A percentile compares a stretch with the other conserved stretches of the same genome.
Evolutionary conservation across 2,888 invertebrate genomes (phyloP).

Genomic region (Bombylius discolor): DNA sequence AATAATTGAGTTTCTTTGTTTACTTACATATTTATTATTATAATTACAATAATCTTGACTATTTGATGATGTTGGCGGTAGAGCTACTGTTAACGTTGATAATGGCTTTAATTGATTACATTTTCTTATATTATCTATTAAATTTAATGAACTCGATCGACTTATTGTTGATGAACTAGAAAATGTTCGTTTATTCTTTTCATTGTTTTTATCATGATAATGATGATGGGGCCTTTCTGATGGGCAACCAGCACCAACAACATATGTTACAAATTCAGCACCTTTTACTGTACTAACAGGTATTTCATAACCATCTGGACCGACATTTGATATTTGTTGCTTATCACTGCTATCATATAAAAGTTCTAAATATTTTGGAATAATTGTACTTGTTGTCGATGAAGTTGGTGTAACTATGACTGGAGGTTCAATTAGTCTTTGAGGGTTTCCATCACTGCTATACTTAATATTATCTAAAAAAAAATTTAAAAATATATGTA

Average conservation of each 20-base stretch:
- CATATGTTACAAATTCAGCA: conserved; percentile 1
- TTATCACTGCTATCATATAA: conserved; percentile 45
- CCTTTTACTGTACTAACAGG: conserved; percentile 10
- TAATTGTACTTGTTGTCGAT: conserved; percentile 10
- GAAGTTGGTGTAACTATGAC: conserved; percentile 15
- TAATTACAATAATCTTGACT: conserved; percentile 5
- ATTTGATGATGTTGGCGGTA: conserved; percentile 10
- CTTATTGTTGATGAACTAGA: conserved; percentile 7
- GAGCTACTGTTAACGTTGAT: conserved; percentile 7
- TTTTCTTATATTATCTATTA: background rate
- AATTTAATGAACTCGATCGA: background rate
- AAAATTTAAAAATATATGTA: background rate
- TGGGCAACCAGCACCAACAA: background rate
- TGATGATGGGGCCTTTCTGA: background rate
- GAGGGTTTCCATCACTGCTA: conserved; percentile 6
- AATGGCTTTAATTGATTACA: conserved; percentile 9
- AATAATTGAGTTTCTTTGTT: too few relatives aligned
- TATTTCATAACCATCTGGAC: conserved; percentile 17
- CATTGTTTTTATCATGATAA: background rate
- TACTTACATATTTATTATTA: background rate
- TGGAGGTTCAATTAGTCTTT: conserved; percentile 15
- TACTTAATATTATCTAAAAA: conserved; percentile 12
- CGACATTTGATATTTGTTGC: conserved; percentile 3
- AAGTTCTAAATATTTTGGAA: conserved; percentile 53
- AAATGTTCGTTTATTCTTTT: background rate